phyloP scores from a whole-genome alignment of 2,888 invertebrate species.

The Rhagium mordax region DNA sequence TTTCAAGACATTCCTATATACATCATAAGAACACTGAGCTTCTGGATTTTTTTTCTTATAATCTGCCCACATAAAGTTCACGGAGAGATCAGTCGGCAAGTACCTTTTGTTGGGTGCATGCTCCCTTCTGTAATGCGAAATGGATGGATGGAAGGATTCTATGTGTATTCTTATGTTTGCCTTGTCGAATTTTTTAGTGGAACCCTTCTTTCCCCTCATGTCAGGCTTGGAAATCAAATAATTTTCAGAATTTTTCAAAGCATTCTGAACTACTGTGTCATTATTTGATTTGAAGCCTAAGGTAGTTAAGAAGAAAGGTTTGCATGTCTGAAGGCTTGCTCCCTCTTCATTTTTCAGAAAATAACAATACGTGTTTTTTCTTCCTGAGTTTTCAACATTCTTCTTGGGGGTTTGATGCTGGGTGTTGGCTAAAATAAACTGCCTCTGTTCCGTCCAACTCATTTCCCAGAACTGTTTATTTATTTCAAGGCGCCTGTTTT shows the following conservation, averaged over 20 bases:
- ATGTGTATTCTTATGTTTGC: neutral
- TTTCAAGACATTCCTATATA: conserved; percentile 2
- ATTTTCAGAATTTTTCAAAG: neutral
- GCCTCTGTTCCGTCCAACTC: neutral
- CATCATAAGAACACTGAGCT: conserved; percentile 32
- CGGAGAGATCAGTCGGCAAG: conserved; percentile 11
- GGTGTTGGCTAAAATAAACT: neutral
- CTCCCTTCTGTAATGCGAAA: conserved; percentile 13
- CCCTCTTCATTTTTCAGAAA: conserved; percentile 9
- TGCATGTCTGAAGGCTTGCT: neutral
- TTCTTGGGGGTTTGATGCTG: neutral
- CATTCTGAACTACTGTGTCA: conserved; percentile 14
- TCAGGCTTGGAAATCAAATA: neutral
- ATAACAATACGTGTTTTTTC: neutral
- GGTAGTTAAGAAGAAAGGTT: conserved; percentile 12
- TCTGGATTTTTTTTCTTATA: conserved; percentile 37
- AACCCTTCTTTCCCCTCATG: neutral
- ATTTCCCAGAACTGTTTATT: neutral
- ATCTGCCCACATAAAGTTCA: conserved; percentile 30
- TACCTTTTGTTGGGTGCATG: conserved; percentile 20
- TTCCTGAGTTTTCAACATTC: neutral
- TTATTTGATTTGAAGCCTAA: conserved; percentile 8
- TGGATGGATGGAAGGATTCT: conserved; percentile 5
- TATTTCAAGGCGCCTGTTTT: neutral
- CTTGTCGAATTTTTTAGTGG: neutral